Evolutionary conservation across 92 coral and sea anemone genomes (phyloP), one percentile per base, ranked within the genome.

Genomic region (Hydrozoanthus gracilis): DNA sequence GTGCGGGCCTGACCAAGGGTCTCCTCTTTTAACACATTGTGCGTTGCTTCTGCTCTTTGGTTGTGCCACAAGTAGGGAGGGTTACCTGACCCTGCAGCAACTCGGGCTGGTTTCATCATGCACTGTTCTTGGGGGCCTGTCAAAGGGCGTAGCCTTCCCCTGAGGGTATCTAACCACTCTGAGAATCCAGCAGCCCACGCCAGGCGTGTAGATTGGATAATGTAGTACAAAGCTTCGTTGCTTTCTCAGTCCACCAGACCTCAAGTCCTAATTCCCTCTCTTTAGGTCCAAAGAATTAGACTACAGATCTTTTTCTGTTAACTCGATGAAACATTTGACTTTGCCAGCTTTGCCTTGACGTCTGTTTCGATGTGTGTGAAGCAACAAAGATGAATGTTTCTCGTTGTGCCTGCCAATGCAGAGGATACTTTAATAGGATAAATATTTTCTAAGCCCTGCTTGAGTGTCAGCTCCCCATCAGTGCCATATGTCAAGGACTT

Each of bases 31-130:
- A 77, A 52, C 8, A 87, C 89, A 11, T 78, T 58, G 18, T 87
- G 89, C 69, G 78, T n/a, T 15, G 89, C 77, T 78, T 86, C 67
- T 4, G 86, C 78, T 46, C 84, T 65, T 35, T 87, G 86, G 77
- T 87, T 87, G 77, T 78, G 86, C 83, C 78, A 87, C 73, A 77
- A 77, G 77, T 78, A 77, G 54, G 86, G 89, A 13, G 89, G 89
- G 79, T 87, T 78, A 5, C 86, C 86, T 8, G 67, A 61, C 5
- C 89, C 86, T 67, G 89, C 86, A 12, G 89, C 86, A 77, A 78
- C 89, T 77, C 77, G 51, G 47, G 54, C 64, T 17, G 75, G 89
- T 49, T 76, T 86, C 76, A 82, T 46, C 86, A 82, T 65, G 82
- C 69, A 56, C 8, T 44, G 67, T 35, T 77, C 39, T 12, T 55